Evolutionary conservation across 2,113 vertebrate genomes (phyloP).

Genomic region (Microtus oregoni): DNA sequence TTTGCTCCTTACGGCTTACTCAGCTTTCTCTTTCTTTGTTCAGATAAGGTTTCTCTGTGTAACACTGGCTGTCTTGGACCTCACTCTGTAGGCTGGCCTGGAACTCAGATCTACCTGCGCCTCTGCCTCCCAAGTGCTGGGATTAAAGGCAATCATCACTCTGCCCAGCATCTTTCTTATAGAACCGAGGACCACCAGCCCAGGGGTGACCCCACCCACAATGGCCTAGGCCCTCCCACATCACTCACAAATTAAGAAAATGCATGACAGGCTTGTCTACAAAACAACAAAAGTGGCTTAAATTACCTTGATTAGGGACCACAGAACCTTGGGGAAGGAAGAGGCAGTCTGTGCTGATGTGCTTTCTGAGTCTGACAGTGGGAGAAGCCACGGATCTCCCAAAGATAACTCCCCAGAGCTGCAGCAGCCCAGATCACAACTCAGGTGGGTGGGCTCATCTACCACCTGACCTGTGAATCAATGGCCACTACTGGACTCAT

Average conservation of each 20-base stretch:
- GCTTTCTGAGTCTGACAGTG: neutral
- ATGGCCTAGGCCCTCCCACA: neutral
- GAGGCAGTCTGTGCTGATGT: neutral
- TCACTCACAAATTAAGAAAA: neutral
- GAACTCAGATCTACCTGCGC: neutral
- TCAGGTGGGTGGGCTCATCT: neutral
- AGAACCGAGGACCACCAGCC: neutral
- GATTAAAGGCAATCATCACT: neutral
- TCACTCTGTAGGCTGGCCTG: neutral
- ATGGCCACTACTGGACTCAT: rapidly evolving
- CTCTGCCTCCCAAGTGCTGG: neutral
- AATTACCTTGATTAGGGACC: neutral
- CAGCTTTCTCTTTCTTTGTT: neutral
- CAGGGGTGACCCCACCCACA: neutral
- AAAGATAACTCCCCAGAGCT: neutral
- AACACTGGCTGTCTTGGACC: neutral
- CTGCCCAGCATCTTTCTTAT: neutral
- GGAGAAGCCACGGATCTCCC: neutral
- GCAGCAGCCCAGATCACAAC: neutral
- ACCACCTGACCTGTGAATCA: neutral
- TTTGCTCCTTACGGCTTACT: neutral
- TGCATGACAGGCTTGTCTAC: neutral
- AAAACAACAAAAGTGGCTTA: neutral
- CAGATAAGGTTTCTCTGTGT: neutral
- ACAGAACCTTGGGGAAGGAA: neutral